Evolutionary conservation across 2,888 invertebrate genomes (phyloP), one percentile per base, ranked within the genome.

Genomic region (Minunthozetes semirufus): DNA sequence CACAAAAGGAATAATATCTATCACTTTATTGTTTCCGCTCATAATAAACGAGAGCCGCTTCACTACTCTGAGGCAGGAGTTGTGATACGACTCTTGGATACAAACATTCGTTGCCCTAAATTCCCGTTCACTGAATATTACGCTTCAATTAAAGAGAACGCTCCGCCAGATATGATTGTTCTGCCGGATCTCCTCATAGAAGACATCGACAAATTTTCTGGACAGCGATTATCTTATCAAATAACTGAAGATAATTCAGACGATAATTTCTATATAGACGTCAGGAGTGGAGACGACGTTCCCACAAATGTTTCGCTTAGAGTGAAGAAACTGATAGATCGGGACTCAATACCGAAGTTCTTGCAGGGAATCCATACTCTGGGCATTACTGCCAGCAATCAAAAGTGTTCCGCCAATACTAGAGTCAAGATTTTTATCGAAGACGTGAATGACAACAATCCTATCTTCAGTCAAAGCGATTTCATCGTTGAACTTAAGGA

Each of bases 401-500:
- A 77, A 15, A 75, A 78, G 17, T 80, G 80, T 72, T 77, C 79
- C 11, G 77, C 78, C 13, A 80, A 78, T 56, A 78, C 79, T 4
- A 74, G 78, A 6, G 59, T 80, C 25, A 77, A 79, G 59, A 80
- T 81, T 22, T 75, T 79, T 19, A 78, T 81, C 13, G 79, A 77
- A 76, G 81, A 81, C 72, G 80, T 80, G 8, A 81, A 81, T 75
- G 81, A 81, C 59, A 81, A 81, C 74, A 80, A 78, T 59, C 81
- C 81, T 15, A 75, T 78, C 2, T 81, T 81, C 76, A 79, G 78
- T 53, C 77, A 80, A 75, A 72, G 74, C 33, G 78, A 80, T 27
- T 80, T 80, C 74, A 68, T 78, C 33, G 78, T 80, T 33, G 78
- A 79, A 70, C 76, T 80, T 0, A 79, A 79, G 72, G 80, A 80